Evolutionary conservation across 2,888 invertebrate genomes (phyloP).

Genomic region (Didymodactylos carnosus): DNA sequence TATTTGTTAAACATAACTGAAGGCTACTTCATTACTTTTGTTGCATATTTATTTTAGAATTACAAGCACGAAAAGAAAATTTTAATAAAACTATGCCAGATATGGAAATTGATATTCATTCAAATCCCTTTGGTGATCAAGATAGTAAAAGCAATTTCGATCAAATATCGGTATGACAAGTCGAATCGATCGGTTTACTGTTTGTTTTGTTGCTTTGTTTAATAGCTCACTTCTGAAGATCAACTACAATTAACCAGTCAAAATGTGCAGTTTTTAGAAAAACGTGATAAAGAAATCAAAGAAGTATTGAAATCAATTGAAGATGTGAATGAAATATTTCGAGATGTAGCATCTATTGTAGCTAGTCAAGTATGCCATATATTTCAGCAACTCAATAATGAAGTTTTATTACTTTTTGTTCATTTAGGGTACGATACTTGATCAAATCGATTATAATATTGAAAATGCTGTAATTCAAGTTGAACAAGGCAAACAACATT

Average conservation of each 20-base stretch:
- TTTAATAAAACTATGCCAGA: neutral
- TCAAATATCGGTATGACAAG: slow-evolving; percentile 17
- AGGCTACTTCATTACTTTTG: neutral
- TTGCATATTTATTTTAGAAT: neutral
- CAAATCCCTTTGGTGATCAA: neutral
- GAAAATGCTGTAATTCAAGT: slow-evolving; percentile 77
- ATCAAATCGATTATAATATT: slow-evolving; percentile 90
- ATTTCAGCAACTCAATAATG: neutral
- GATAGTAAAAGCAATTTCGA: neutral
- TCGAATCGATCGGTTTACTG: neutral
- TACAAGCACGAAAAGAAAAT: neutral
- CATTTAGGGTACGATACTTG: slow-evolving; percentile 68
- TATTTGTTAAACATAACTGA: too few relatives aligned
- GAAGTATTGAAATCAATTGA: slow-evolving; percentile 64
- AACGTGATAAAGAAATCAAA: slow-evolving; percentile 52
- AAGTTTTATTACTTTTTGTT: slow-evolving; percentile 10
- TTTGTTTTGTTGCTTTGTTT: slow-evolving; percentile 16
- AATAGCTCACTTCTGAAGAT: slow-evolving; percentile 35
- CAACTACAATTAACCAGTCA: slow-evolving; percentile 65
- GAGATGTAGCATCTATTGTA: slow-evolving; percentile 46
- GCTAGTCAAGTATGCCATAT: slow-evolving; percentile 40
- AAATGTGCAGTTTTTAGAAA: slow-evolving; percentile 24
- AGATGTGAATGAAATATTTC: slow-evolving; percentile 81
- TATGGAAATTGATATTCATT: neutral
- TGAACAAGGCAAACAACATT: slow-evolving; percentile 65